phyloP scores from a whole-genome alignment of 1,140 invertebrate genomes.

The Papilio machaon region DNA sequence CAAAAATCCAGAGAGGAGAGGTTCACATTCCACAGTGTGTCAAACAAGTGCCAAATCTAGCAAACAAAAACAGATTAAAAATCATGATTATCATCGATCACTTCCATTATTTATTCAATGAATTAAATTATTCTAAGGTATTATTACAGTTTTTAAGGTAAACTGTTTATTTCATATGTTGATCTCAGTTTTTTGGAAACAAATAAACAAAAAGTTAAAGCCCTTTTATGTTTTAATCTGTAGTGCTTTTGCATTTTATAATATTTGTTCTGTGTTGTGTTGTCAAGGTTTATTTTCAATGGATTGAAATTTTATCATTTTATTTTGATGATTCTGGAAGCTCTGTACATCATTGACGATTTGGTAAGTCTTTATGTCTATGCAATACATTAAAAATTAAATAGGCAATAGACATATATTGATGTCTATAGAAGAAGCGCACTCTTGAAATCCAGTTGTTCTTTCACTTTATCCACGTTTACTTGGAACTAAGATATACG shows the following conservation, averaged over 20 bases:
- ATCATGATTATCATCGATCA: neutral
- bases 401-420: neutral
- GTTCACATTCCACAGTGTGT: neutral
- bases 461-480: neutral
- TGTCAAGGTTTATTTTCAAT: constrained; percentile 28
- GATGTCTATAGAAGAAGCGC: neutral
- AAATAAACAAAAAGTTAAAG: neutral
- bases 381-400: neutral
- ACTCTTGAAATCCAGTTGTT: neutral
- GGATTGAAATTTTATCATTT: neutral
- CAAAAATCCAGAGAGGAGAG: constrained; percentile 1
- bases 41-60: neutral
- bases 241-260: neutral
- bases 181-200: neutral
- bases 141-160: neutral
- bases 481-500: neutral
- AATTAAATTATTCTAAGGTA: neutral
- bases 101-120: neutral
- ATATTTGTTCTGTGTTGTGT: constrained; percentile 11
- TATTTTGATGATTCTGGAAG: constrained; percentile 19
- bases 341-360: constrained; percentile 20
- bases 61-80: neutral
- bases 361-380: constrained; percentile 23
- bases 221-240: neutral
- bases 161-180: neutral